Base-by-base conservation (phyloP, 1,140 invertebrate species). In the Drosophila repletoides region DNA sequence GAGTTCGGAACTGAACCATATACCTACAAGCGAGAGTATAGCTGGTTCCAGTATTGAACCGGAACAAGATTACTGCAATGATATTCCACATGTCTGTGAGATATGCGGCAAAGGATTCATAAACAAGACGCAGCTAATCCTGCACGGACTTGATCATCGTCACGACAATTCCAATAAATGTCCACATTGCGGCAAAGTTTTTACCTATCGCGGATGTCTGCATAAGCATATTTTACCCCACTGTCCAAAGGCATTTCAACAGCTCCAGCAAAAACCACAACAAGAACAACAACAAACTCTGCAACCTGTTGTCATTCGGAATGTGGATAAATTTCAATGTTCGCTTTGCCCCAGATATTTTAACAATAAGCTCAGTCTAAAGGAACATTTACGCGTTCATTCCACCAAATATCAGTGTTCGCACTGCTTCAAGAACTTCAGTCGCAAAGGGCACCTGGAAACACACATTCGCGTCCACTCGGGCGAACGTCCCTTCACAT, bases 401-500 rank as follows among this genome's bases (percentile, higher is more conserved):
- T 49, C 56, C 3, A 45, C 31, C 10, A 33, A 49, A 12, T 14
- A 21, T 0, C 31, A 46, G 6, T 59, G 41, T 15, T 4, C 17
- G 2, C 24, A 60, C 10, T 60, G 56, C 10, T 10, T 19, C 2
- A 49, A 40, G 10, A 5, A n/a, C 1, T 60, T 29, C 24, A 28
- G 14, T 5, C 24, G 9, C 24, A 29, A 28, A 21, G 9, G 12
- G 15, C 5, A 21, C 1, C 21, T 59, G 3, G 2, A 19, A 10
- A 60, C n/a, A 0, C 33, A 60, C 92, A 98, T 97, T 71, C 93
- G 98, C 76, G 99, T 99, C 89, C 98, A 99, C 92, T 93, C 98
- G 61, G 98, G 97, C 74, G 98, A 98, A 91, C 98, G 98, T 91
- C 98, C 98, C 19, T 99, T 99, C 94, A 98, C 98, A 91, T 99